A percentile compares a stretch with the other conserved stretches of the same genome.
Evolutionary conservation across 2,113 vertebrate genomes (phyloP).

Genomic region (Hydrochoerus hydrochaeris): DNA sequence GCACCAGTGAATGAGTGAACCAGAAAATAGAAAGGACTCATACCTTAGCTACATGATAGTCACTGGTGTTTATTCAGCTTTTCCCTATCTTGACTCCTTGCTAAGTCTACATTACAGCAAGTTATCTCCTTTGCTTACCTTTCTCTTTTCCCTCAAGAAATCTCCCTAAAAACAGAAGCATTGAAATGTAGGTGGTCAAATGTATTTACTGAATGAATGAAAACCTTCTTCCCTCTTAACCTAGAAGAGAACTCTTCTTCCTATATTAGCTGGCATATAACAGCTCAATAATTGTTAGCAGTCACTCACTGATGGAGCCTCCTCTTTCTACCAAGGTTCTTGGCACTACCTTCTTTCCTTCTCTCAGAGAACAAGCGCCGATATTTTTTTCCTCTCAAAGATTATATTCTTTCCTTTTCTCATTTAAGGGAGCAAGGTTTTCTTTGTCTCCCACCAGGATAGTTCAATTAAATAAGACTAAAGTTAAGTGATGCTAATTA

Average conservation of each 20-base stretch:
- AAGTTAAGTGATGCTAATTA: constrained; percentile 70
- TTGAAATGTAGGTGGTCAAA: neutral
- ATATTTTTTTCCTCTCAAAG: constrained; percentile 11
- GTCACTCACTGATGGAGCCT: neutral
- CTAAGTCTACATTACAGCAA: neutral
- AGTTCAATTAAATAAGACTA: constrained; percentile 70
- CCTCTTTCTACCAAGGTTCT: neutral
- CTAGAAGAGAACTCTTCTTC: neutral
- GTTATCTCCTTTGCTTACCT: neutral
- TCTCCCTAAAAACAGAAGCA: neutral
- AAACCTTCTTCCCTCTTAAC: neutral
- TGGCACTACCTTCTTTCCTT: constrained; percentile 23
- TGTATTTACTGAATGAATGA: neutral
- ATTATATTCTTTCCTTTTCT: constrained; percentile 20
- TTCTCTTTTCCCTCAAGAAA: neutral
- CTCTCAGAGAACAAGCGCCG: neutral
- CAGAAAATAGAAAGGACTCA: neutral
- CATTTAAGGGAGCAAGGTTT: constrained; percentile 39
- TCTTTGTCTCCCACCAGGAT: constrained; percentile 61
- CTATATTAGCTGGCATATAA: neutral
- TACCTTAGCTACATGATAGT: neutral
- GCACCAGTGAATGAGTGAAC: neutral
- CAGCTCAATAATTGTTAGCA: constrained; percentile 44
- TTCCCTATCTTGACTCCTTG: neutral
- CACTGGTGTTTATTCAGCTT: neutral